phyloP scores from a whole-genome alignment of 2,888 invertebrate genomes.

The Macaria notata region DNA sequence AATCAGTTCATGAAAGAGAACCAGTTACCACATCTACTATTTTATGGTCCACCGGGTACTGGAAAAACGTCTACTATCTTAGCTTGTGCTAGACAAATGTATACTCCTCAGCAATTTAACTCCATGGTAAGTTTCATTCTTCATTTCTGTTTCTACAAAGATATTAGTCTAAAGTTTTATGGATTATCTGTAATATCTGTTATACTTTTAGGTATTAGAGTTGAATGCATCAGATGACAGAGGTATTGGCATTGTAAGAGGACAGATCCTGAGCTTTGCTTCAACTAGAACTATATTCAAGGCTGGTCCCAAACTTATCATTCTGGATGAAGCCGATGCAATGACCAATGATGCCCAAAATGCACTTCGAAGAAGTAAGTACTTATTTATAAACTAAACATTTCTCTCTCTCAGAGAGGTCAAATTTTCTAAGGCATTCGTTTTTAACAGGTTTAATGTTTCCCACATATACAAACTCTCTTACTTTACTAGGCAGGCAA shows the following conservation, averaged over 20 bases:
- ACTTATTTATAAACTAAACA: not conserved
- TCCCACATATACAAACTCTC: too few species aligned
- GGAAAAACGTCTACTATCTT: conserved; percentile 99
- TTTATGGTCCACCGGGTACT: conserved; percentile 99
- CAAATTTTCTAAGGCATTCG: not conserved
- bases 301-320: conserved; percentile 96
- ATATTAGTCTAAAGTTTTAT: too few species aligned
- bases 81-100: conserved; percentile 96
- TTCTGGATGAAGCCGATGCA: conserved; percentile 99
- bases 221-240: conserved; percentile 99
- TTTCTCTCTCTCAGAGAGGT: not conserved
- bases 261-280: conserved; percentile 97
- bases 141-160: too few species aligned
- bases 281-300: conserved; percentile 97
- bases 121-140: conserved; percentile 88
- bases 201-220: conserved; percentile 86
- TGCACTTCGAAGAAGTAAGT: conserved; percentile 94
- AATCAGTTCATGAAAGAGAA: conserved; percentile 94
- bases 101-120: conserved; percentile 93
- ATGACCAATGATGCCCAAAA: conserved; percentile 99
- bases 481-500: too few species aligned
- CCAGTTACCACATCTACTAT: conserved; percentile 96
- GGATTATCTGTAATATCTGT: too few species aligned
- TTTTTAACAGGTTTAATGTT: too few species aligned
- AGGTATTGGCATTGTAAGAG: conserved; percentile 97